Percentiles rank a stretch among this genome's conserved stretches.
phyloP scores from a whole-genome alignment of 2,113 vertebrate genomes.

The Nothocercus julius region DNA sequence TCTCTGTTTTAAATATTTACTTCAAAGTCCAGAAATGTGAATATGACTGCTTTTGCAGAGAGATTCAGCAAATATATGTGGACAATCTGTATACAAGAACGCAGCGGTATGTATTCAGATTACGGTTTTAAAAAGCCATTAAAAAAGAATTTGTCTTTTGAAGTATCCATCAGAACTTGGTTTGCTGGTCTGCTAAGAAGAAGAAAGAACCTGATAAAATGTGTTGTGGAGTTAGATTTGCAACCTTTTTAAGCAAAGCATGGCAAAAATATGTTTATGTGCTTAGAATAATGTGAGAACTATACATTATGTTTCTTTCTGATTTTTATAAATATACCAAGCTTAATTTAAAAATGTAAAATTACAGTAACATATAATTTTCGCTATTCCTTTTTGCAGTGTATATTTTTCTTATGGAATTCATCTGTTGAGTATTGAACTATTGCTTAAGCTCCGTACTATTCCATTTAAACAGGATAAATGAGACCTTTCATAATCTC shows the following conservation, averaged over 20 bases:
- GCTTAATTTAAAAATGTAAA: not conserved
- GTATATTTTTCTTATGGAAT: not conserved
- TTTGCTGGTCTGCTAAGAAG: not conserved
- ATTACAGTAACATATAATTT: not conserved
- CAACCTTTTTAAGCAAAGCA: not conserved
- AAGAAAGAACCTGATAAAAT: not conserved
- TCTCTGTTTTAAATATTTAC: not conserved
- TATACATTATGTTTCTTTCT: not conserved
- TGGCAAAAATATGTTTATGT: not conserved
- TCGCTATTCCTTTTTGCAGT: not conserved
- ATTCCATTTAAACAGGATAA: not conserved
- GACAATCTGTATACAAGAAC: not conserved
- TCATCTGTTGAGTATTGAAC: not conserved
- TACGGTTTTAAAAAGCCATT: not conserved
- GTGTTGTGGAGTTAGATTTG: not conserved
- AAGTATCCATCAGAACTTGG: not conserved
- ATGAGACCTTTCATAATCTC: constrained; percentile 12
- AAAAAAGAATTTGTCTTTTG: not conserved
- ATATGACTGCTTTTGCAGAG: not conserved
- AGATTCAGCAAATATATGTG: not conserved
- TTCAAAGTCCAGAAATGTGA: not conserved
- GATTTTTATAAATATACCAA: not conserved
- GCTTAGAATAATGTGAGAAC: not conserved
- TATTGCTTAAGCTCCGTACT: not conserved
- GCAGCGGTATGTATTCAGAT: not conserved